Evolutionary conservation across 35 echinoderm and acorn worm genomes (phyloP).

Genomic region (Amphiura filiformis): DNA sequence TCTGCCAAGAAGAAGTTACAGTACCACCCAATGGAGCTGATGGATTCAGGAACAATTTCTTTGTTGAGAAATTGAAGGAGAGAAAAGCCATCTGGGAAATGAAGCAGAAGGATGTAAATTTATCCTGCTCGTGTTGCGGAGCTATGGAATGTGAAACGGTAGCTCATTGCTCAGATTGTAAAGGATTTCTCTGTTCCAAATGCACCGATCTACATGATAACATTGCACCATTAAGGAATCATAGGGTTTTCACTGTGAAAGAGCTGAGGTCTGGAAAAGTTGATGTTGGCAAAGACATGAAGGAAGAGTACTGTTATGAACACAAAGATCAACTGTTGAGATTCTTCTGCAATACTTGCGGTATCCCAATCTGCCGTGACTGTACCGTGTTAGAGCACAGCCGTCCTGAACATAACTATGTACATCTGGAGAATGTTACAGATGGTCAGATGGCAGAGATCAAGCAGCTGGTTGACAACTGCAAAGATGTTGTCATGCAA

Average conservation of each 20-base stretch:
- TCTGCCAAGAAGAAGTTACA: neutral
- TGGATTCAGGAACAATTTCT: neutral
- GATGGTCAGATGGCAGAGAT: neutral
- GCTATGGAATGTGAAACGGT: neutral
- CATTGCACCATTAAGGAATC: neutral
- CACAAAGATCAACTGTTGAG: constrained; percentile 1
- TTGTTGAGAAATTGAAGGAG: neutral
- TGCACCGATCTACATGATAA: neutral
- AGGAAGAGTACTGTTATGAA: neutral
- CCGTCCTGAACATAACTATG: neutral
- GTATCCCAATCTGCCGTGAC: neutral
- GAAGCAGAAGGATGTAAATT: neutral
- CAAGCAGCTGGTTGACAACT: neutral
- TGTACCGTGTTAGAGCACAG: neutral
- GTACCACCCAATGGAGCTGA: neutral
- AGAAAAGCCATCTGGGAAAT: constrained; percentile 14
- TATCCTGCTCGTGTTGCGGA: neutral
- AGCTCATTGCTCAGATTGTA: neutral
- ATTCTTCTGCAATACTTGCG: neutral
- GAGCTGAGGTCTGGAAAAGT: neutral
- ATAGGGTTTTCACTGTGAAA: neutral
- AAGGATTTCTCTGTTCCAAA: neutral
- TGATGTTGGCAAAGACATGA: neutral
- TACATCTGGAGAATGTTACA: neutral
- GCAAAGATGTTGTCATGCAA: neutral